Evolutionary conservation across 2,113 vertebrate species (phyloP).

Genomic region (Rana temporaria): DNA sequence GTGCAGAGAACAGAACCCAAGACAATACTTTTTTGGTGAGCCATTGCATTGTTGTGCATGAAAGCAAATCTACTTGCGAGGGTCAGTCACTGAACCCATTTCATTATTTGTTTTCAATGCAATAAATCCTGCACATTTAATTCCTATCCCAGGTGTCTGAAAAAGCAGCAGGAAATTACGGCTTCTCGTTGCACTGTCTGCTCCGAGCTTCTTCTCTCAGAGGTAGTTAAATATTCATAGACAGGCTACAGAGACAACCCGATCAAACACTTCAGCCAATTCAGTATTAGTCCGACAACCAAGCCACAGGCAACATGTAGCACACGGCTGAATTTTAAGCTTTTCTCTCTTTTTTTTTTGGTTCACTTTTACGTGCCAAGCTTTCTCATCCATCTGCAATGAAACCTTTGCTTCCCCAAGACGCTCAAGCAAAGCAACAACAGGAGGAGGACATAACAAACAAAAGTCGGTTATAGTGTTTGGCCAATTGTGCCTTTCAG

Average conservation of each 20-base stretch:
- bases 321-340: conserved; percentile 3
- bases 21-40: background rate
- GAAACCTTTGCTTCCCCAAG: no score
- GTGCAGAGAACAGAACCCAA: no score
- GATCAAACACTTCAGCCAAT: conserved; percentile 49
- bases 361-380: conserved; percentile 19
- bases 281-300: conserved; percentile 43
- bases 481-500: no score
- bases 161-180: conserved; percentile 38
- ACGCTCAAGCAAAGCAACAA: no score
- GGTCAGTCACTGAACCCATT: background rate
- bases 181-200: conserved; percentile 15
- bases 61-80: background rate
- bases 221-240: conserved; percentile 54
- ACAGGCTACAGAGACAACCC: conserved; percentile 34
- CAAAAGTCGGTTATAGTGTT: no score
- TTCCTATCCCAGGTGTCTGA: conserved; percentile 29
- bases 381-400: background rate
- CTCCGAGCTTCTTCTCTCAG: conserved; percentile 19
- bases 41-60: background rate
- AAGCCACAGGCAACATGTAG: conserved; percentile 37
- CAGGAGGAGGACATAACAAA: no score
- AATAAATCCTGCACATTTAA: conserved; percentile 38
- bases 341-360: background rate
- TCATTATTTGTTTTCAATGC: conserved; percentile 38